Conservation (phyloP, 2,888 invertebrate genomes). For the Subacronicta megacephala region DNA sequence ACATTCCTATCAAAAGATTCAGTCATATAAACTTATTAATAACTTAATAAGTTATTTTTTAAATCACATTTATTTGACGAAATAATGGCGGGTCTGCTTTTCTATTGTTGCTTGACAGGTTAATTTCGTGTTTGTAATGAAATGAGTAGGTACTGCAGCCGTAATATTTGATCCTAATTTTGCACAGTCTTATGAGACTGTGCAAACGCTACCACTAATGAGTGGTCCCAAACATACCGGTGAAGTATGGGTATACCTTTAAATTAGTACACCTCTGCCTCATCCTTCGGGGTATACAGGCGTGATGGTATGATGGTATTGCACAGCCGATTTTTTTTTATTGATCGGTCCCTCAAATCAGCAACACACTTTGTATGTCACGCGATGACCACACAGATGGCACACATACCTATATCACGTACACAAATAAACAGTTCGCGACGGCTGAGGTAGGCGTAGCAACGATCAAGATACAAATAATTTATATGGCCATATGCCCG, state of each 20-base stretch:
- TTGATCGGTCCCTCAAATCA: not conserved
- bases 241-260: too few relatives aligned
- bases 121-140: slow-evolving; percentile 28
- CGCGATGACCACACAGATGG: not conserved
- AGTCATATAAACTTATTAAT: not conserved
- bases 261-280: too few relatives aligned
- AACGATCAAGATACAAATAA: slow-evolving; percentile 11
- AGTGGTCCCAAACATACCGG: too few relatives aligned
- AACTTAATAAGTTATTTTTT: too few relatives aligned
- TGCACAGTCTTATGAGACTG: too few relatives aligned
- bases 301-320: too few relatives aligned
- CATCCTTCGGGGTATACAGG: too few relatives aligned
- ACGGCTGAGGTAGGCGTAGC: slow-evolving; percentile 14
- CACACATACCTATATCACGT: slow-evolving; percentile 8
- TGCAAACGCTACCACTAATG: too few relatives aligned
- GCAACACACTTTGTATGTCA: slow-evolving; percentile 1
- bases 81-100: too few relatives aligned
- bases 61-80: too few relatives aligned
- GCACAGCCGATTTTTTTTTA: slow-evolving; percentile 11
- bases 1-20: not conserved
- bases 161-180: too few relatives aligned
- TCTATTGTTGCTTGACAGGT: too few relatives aligned
- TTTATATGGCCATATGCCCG: slow-evolving; percentile 24
- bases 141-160: slow-evolving; percentile 17
- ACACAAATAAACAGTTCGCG: slow-evolving; percentile 1